Evolutionary conservation across 2,888 invertebrate species (phyloP).

Genomic region (Ametastegia equiseti): DNA sequence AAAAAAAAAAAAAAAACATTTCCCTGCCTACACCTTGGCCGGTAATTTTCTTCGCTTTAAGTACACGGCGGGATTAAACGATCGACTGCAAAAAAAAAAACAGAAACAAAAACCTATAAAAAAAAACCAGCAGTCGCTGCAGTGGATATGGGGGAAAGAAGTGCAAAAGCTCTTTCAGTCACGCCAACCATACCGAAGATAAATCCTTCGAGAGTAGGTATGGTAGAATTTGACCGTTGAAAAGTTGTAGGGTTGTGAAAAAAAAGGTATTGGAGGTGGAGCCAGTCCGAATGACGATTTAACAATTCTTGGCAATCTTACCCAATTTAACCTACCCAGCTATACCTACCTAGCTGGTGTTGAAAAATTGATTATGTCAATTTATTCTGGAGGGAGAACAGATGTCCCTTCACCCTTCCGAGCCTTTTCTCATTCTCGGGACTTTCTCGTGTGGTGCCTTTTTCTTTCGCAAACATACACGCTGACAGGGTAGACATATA

Average conservation of each 20-base stretch:
- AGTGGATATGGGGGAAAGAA: not conserved
- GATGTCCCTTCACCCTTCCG: not conserved
- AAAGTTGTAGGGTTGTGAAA: not conserved
- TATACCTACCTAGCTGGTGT: not conserved
- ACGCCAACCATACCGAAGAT: constrained; percentile 4
- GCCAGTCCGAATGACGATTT: not conserved
- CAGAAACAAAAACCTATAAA: too few species aligned
- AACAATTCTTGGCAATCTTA: not conserved
- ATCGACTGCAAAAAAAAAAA: not conserved
- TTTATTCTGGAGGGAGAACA: not conserved
- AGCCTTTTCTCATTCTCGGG: not conserved
- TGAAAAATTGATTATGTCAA: constrained; percentile 8
- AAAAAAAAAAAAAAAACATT: not conserved
- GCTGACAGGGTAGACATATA: constrained; percentile 13
- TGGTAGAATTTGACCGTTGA: not conserved
- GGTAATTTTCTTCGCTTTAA: not conserved
- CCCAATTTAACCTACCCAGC: too few species aligned
- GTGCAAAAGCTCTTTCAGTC: not conserved
- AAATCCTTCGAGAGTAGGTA: not conserved
- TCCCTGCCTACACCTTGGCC: not conserved
- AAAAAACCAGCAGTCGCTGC: not conserved
- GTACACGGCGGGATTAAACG: not conserved
- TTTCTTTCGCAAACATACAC: constrained; percentile 11
- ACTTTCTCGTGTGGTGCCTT: not conserved
- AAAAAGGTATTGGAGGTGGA: not conserved